phyloP scores from a whole-genome alignment of 2,888 invertebrate genomes.

The Macrophya annulata region DNA sequence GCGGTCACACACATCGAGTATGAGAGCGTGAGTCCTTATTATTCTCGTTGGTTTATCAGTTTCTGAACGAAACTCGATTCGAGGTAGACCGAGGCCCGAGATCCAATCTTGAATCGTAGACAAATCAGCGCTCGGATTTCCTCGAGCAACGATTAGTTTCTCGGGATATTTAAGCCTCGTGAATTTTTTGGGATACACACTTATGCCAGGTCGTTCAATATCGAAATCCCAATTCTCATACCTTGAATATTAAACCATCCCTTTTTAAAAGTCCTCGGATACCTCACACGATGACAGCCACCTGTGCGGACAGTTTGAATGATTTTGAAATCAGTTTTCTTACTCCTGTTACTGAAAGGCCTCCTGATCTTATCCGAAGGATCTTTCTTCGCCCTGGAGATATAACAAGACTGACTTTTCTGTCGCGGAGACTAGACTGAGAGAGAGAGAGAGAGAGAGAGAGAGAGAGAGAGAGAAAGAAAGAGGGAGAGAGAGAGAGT shows the following conservation, averaged over 20 bases:
- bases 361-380: slow-evolving; percentile 61
- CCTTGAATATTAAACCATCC: background rate
- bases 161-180: slow-evolving; percentile 17
- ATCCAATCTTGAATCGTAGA: slow-evolving; percentile 11
- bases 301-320: background rate
- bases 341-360: background rate
- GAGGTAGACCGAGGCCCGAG: background rate
- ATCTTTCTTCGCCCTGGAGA: slow-evolving; percentile 57
- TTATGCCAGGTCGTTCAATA: background rate
- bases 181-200: background rate
- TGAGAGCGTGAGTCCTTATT: slow-evolving; percentile 10
- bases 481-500: slow-evolving; percentile 41
- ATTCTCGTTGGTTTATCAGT: background rate
- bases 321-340: slow-evolving; percentile 10
- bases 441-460: slow-evolving; percentile 35
- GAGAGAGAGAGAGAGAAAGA: slow-evolving; percentile 41
- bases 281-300: slow-evolving; percentile 31
- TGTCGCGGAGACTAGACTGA: background rate
- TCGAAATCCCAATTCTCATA: background rate
- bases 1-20: background rate
- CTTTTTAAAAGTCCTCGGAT: background rate
- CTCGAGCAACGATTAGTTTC: background rate
- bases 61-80: slow-evolving; percentile 27
- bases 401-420: background rate
- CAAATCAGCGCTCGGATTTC: slow-evolving; percentile 24